Conservation (phyloP, 2,113 vertebrate genomes). For the Echinops telfairi region DNA sequence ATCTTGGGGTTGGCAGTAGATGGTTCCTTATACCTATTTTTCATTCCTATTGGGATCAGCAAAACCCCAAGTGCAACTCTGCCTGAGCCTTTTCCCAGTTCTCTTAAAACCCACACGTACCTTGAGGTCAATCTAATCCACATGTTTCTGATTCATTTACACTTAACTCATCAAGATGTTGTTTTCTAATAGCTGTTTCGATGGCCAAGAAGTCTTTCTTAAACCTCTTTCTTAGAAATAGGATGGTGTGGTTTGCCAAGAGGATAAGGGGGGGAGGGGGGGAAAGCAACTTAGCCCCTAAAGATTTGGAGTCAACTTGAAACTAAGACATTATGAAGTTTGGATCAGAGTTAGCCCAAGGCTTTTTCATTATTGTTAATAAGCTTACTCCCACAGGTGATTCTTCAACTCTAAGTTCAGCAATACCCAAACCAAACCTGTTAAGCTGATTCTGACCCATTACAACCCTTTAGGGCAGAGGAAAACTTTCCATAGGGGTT, state of each 20-base stretch:
- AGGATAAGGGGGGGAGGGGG: background rate
- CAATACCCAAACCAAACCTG: background rate
- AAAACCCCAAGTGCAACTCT: conserved; percentile 70
- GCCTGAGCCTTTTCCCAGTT: conserved; percentile 50
- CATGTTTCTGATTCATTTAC: conserved; percentile 82
- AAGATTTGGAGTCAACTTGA: conserved; percentile 70
- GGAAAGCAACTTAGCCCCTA: conserved; percentile 16
- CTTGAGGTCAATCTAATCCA: conserved; percentile 79
- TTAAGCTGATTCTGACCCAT: background rate
- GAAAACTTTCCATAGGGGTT: background rate
- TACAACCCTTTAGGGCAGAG: background rate
- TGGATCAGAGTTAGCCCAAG: conserved; percentile 7
- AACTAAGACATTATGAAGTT: conserved; percentile 67
- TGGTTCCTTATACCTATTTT: conserved; percentile 61
- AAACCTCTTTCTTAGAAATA: conserved; percentile 76
- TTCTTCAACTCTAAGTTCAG: conserved; percentile 54
- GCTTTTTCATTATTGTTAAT: conserved; percentile 52
- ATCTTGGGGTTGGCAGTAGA: conserved; percentile 15
- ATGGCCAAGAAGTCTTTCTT: conserved; percentile 70
- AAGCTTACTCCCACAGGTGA: conserved; percentile 52
- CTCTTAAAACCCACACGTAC: conserved; percentile 61
- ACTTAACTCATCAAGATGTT: conserved; percentile 81
- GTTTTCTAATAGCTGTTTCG: conserved; percentile 72
- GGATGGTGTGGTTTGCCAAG: conserved; percentile 77
- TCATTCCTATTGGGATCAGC: conserved; percentile 59